These are phyloP conservation scores for Plectropomus leopardus DNA, from an alignment of 2,113 vertebrate genomes.

Conservation along the genomic window DNA sequence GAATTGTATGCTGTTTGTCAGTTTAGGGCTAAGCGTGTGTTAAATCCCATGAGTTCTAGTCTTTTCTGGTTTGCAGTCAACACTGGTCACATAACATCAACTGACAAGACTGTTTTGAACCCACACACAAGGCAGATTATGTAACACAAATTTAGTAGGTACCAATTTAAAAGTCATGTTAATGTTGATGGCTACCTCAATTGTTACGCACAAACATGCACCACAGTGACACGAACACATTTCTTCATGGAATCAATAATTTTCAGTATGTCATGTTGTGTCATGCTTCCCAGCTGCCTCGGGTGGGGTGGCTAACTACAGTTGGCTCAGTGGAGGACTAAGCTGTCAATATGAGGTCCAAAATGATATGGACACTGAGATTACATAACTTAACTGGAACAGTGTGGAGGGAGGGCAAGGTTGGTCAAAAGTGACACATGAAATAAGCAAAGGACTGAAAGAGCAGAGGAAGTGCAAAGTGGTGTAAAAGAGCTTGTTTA, in stretches of 20 bases:
- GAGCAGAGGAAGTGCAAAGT: slow-evolving; percentile 8
- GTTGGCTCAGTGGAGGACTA: slow-evolving; percentile 32
- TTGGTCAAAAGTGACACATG: slow-evolving; percentile 48
- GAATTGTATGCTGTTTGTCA: slow-evolving; percentile 56
- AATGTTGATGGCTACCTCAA: slow-evolving; percentile 33
- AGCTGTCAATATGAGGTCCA: slow-evolving; percentile 58
- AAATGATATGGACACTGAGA: slow-evolving; percentile 48
- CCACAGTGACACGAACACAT: background rate
- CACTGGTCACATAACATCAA: slow-evolving; percentile 75
- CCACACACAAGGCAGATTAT: slow-evolving; percentile 69
- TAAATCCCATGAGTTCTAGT: slow-evolving; percentile 64
- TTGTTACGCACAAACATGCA: slow-evolving; percentile 24
- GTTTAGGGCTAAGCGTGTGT: slow-evolving; percentile 42
- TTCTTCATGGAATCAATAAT: slow-evolving; percentile 32
- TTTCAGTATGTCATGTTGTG: slow-evolving; percentile 41
- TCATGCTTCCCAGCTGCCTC: slow-evolving; percentile 25
- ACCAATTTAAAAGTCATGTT: slow-evolving; percentile 41
- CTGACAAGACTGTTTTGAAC: slow-evolving; percentile 75
- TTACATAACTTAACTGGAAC: slow-evolving; percentile 69
- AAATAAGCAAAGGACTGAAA: slow-evolving; percentile 15
- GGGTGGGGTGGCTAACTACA: background rate
- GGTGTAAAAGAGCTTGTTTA: background rate
- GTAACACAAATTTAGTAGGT: slow-evolving; percentile 66
- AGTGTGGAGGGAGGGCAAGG: slow-evolving; percentile 42
- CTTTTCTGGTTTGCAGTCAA: slow-evolving; percentile 76